These are phyloP conservation scores for Notothenia coriiceps DNA, from an alignment of 2,113 vertebrate genomes.

Conservation along the genomic window DNA sequence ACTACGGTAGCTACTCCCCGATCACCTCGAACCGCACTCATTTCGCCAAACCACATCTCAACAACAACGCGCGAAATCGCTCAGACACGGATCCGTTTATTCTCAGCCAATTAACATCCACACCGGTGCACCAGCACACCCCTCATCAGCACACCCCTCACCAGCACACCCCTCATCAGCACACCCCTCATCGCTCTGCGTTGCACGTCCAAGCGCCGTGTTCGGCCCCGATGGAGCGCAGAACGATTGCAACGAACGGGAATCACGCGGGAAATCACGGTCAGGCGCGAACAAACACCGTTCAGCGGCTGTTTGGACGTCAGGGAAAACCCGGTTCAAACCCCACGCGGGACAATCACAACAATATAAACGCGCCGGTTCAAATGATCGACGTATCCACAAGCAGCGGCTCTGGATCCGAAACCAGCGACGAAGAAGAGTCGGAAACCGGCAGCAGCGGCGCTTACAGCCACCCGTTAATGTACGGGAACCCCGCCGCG, in stretches of 20 bases:
- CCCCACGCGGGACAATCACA: background rate
- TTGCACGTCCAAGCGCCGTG: constrained; percentile 43
- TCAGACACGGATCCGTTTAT: constrained; percentile 92
- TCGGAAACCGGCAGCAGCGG: constrained; percentile 84
- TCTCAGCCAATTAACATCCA: constrained; percentile 88
- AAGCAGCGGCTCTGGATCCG: constrained; percentile 91
- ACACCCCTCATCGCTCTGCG: constrained; percentile 45
- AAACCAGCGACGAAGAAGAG: constrained; percentile 91
- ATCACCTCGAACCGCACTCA: constrained; percentile 67
- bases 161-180: constrained; percentile 31
- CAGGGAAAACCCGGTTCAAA: constrained; percentile 51
- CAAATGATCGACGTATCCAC: constrained; percentile 90
- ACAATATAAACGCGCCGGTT: constrained; percentile 81
- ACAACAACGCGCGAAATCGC: constrained; percentile 84
- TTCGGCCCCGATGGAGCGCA: constrained; percentile 78
- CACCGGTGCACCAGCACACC: constrained; percentile 68
- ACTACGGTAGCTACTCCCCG: constrained; percentile 82
- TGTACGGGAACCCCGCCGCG: constrained; percentile 85
- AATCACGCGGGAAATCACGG: constrained; percentile 60
- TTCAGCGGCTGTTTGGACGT: constrained; percentile 72
- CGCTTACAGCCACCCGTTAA: constrained; percentile 81
- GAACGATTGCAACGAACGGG: constrained; percentile 82
- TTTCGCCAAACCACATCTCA: constrained; percentile 75
- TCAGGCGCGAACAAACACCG: constrained; percentile 75
- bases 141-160: constrained; percentile 11